Percentiles rank a stretch among this genome's conserved stretches.
These are phyloP conservation scores for Trichomalopsis sarcophagae DNA, from an alignment of 1,140 invertebrate genomes.

Conservation along the genomic window DNA sequence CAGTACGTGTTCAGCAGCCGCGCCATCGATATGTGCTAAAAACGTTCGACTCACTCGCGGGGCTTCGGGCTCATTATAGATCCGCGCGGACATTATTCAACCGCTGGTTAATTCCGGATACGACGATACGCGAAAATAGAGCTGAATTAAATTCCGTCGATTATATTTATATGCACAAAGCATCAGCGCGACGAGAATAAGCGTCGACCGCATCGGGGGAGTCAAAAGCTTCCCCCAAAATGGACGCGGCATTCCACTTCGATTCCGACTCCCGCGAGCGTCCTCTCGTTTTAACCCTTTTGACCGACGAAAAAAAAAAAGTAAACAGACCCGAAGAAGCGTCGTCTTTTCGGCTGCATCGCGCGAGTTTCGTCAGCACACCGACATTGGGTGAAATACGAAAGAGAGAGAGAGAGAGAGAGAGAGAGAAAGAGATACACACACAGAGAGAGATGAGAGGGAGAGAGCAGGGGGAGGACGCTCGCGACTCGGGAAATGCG, in stretches of 20 bases:
- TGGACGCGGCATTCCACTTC: not conserved
- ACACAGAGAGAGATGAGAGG: not conserved
- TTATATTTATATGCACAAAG: slow-evolving; percentile 8
- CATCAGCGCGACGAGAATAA: not conserved
- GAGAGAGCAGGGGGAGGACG: slow-evolving; percentile 11
- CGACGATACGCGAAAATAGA: too few relatives aligned
- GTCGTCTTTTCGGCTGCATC: not conserved
- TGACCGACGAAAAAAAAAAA: not conserved
- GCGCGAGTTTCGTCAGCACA: not conserved
- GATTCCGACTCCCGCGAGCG: not conserved
- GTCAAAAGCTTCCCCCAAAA: not conserved
- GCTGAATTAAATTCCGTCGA: too few relatives aligned
- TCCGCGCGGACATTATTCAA: too few relatives aligned
- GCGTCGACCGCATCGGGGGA: not conserved
- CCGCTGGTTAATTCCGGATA: too few relatives aligned
- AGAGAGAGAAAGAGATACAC: not conserved
- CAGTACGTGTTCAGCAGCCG: not conserved
- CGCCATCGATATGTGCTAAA: not conserved
- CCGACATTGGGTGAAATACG: not conserved
- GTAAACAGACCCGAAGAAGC: not conserved
- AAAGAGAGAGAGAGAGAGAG: not conserved
- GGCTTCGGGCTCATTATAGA: too few relatives aligned
- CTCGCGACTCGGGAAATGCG: slow-evolving; percentile 48
- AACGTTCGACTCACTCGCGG: too few relatives aligned
- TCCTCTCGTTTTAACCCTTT: not conserved